Evolutionary conservation across 2,113 vertebrate species (phyloP), one percentile per base, ranked within the genome.

Genomic region (Macquaria australasica): DNA sequence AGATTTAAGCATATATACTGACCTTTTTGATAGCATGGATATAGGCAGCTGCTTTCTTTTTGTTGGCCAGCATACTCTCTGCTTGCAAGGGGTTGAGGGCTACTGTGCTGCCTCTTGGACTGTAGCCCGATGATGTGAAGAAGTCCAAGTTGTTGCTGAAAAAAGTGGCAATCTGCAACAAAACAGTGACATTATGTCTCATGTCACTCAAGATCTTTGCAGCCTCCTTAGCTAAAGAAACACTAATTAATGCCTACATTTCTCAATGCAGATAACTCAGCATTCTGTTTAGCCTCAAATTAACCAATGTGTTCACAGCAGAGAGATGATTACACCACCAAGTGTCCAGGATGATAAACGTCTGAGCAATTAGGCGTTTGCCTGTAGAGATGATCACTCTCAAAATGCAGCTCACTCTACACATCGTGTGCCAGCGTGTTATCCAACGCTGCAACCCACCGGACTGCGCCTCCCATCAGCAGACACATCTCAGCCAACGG

Each of bases 101-200:
- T 28, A 95, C 95, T 11, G 89, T 81, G 18, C 95, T 95, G 28
- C 95, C 95, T 93, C 95, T 96, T 0, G 97, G 96, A 74, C 97
- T 96, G 14, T 97, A 99, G 91, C 96, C 98, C 50, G 97, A 96
- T 21, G 95, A 79, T 18, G 95, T 95, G 89, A 99, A 99, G 89
- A 96, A 97, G 88, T 99, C 97, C 93, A 98, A 91, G 73, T 98
- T 99, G 96, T 98, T 99, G 93, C 95, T 97, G 88, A 99, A 99
- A 95, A 99, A 99, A 0, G 98, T 98, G 34, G 98, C 96, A 56
- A 99, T 96, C 98, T 99, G 95, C 25, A 95, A 28, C 70, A 72
- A 87, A 79, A 55, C 10, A 41, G 41, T 5, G 53, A 81, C n/a
- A 21, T 58, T 15, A 64, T 5, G 6, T 25, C 15, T 79, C 66